A percentile compares a stretch with the other conserved stretches of the same genome.
phyloP scores from a whole-genome alignment of 2,113 vertebrate species.

The Nesogale talazaci region DNA sequence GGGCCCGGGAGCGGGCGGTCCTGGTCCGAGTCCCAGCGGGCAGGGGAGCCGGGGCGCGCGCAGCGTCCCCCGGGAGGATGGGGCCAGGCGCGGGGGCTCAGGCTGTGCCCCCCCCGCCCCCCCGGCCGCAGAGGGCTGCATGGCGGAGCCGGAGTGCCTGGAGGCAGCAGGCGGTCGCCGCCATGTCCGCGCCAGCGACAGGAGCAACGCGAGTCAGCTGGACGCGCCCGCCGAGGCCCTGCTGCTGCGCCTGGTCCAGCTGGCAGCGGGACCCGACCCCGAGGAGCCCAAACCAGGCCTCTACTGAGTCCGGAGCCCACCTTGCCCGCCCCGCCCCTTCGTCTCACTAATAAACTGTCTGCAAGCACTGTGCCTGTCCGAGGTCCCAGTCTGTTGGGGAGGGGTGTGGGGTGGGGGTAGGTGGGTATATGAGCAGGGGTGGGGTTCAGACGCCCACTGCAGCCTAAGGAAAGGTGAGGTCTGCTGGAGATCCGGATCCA shows the following conservation, averaged over 20 bases:
- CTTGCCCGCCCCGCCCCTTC: neutral
- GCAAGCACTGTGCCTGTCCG: slow-evolving; percentile 45
- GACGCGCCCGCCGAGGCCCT: slow-evolving; percentile 86
- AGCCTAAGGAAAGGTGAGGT: neutral
- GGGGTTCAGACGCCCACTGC: slow-evolving; percentile 40
- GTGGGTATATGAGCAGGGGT: no score
- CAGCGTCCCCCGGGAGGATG: no score
- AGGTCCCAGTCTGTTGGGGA: neutral
- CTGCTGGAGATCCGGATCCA: neutral
- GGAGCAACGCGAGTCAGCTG: slow-evolving; percentile 83
- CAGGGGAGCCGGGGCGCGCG: no score
- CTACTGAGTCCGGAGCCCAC: slow-evolving; percentile 4
- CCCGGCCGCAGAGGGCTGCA: slow-evolving; percentile 92
- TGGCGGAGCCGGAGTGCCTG: slow-evolving; percentile 86
- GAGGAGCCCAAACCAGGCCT: neutral
- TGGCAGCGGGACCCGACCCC: slow-evolving; percentile 82
- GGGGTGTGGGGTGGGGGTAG: slow-evolving; percentile 26
- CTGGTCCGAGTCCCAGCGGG: neutral
- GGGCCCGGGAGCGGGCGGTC: neutral
- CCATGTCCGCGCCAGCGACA: slow-evolving; percentile 68
- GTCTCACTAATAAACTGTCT: neutral
- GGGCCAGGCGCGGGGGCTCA: no score
- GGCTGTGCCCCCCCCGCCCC: neutral
- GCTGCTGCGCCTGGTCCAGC: slow-evolving; percentile 92
- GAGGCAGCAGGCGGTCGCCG: slow-evolving; percentile 77